A percentile compares a stretch with the other conserved stretches of the same genome.
phyloP scores from a whole-genome alignment of 2,888 invertebrate species.

The Cantharis rustica region DNA sequence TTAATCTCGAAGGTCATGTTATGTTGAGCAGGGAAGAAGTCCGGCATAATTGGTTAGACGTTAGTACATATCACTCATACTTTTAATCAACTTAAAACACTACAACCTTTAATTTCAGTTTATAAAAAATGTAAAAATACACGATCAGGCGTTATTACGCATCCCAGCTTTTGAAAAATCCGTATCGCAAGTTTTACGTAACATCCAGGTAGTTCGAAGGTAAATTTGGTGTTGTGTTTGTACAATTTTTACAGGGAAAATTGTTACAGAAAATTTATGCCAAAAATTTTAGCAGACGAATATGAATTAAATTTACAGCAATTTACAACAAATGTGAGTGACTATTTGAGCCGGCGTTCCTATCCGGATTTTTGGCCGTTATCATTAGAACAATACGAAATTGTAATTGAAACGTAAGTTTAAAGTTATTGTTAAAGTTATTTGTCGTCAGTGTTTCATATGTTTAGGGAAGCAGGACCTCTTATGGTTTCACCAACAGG shows the following conservation, averaged over 20 bases:
- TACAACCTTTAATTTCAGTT: conserved; percentile 60
- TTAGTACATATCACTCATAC: conserved; percentile 57
- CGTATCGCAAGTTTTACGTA: conserved; percentile 79
- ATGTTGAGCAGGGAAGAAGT: conserved; percentile 93
- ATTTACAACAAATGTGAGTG: conserved; percentile 83
- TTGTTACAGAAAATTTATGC: conserved; percentile 81
- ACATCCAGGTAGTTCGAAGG: conserved; percentile 84
- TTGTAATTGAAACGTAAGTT: conserved; percentile 88
- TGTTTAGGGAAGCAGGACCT: conserved; percentile 85
- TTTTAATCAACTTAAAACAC: conserved; percentile 4
- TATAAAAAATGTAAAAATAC: conserved; percentile 78
- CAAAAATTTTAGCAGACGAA: conserved; percentile 83
- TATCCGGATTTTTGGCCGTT: conserved; percentile 77
- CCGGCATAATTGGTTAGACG: conserved; percentile 90
- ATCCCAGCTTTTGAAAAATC: conserved; percentile 86
- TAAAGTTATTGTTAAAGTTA: background rate
- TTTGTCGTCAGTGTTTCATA: background rate
- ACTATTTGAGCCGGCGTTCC: conserved; percentile 68
- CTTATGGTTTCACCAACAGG: conserved; percentile 93
- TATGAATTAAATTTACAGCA: conserved; percentile 85
- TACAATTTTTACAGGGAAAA: conserved; percentile 43
- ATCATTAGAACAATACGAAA: conserved; percentile 74
- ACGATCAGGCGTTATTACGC: conserved; percentile 72
- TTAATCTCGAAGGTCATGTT: conserved; percentile 87
- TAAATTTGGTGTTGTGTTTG: conserved; percentile 48